Conservation (phyloP, 2,888 invertebrate genomes). For the Cantharis flavilabris region DNA sequence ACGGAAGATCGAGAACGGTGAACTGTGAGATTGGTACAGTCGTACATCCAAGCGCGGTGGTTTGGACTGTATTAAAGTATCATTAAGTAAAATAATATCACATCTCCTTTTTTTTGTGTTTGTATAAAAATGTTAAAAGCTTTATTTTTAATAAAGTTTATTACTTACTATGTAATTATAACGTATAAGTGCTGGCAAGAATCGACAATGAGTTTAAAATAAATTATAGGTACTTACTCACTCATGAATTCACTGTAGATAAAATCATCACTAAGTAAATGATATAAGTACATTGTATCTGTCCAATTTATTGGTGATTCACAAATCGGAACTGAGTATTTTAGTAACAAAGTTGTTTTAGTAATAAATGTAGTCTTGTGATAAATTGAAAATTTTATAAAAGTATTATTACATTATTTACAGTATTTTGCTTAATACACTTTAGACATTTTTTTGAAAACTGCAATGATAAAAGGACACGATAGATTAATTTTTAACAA, state of each 20-base stretch:
- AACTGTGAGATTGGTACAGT: slow-evolving; percentile 77
- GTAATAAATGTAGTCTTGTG: slow-evolving; percentile 49
- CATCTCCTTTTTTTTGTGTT: slow-evolving; percentile 13
- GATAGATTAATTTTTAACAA: neutral
- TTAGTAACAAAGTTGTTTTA: slow-evolving; percentile 46
- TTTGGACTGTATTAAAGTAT: slow-evolving; percentile 67
- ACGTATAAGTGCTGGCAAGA: slow-evolving; percentile 21
- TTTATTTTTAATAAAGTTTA: slow-evolving; percentile 23
- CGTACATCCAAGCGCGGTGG: slow-evolving; percentile 66
- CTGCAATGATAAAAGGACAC: neutral
- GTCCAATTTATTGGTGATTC: slow-evolving; percentile 33
- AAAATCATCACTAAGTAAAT: slow-evolving; percentile 22
- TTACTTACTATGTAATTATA: slow-evolving; percentile 11
- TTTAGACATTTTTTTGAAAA: slow-evolving; percentile 14
- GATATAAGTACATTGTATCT: slow-evolving; percentile 21
- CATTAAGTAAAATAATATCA: slow-evolving; percentile 52
- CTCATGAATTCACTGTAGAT: slow-evolving; percentile 35
- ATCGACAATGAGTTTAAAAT: slow-evolving; percentile 15
- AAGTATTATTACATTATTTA: slow-evolving; percentile 29
- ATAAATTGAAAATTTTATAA: slow-evolving; percentile 43
- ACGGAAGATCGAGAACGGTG: slow-evolving; percentile 71
- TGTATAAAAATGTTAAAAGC: slow-evolving; percentile 26
- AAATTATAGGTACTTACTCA: neutral
- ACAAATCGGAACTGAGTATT: slow-evolving; percentile 43
- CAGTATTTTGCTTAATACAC: slow-evolving; percentile 19